Percentiles rank a stretch among this genome's conserved stretches.
Evolutionary conservation across 2,113 vertebrate species (phyloP).

Genomic region (Antennarius striatus): DNA sequence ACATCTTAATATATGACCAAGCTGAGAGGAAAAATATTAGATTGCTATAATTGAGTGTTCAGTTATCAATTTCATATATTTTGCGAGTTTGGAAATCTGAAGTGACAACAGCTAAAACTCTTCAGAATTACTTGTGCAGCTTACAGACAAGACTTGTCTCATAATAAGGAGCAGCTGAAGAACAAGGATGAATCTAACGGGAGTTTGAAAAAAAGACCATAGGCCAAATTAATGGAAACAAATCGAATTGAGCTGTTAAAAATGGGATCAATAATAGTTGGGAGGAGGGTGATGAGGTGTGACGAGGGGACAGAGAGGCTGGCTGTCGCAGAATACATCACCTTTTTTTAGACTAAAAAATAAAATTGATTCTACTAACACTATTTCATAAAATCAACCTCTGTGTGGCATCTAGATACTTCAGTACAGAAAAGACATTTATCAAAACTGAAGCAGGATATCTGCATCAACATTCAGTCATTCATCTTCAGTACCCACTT

Average conservation of each 20-base stretch:
- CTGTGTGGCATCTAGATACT: too few relatives aligned
- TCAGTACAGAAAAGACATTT: too few relatives aligned
- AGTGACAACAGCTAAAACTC: not conserved
- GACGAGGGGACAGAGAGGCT: not conserved
- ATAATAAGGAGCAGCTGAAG: not conserved
- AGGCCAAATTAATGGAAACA: slow-evolving; percentile 25
- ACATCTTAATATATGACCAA: not conserved
- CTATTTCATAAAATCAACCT: too few relatives aligned
- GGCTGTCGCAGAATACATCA: too few relatives aligned
- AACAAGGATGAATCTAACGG: not conserved
- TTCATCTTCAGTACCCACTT: too few relatives aligned
- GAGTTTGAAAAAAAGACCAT: not conserved
- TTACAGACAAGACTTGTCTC: not conserved
- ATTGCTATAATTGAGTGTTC: not conserved
- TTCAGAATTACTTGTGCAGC: not conserved
- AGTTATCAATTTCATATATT: slow-evolving; percentile 7
- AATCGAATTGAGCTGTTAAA: slow-evolving; percentile 24
- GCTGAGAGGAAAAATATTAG: not conserved
- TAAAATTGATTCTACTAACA: too few relatives aligned
- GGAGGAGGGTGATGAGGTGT: slow-evolving; percentile 23
- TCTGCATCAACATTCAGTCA: too few relatives aligned
- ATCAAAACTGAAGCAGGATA: too few relatives aligned
- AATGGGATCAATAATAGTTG: slow-evolving; percentile 28
- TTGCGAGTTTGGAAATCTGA: too few relatives aligned
- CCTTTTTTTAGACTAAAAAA: too few relatives aligned